A percentile compares a stretch with the other conserved stretches of the same genome.
Conservation (phyloP, 2,113 vertebrate species). For the Orcinus orca region DNA sequence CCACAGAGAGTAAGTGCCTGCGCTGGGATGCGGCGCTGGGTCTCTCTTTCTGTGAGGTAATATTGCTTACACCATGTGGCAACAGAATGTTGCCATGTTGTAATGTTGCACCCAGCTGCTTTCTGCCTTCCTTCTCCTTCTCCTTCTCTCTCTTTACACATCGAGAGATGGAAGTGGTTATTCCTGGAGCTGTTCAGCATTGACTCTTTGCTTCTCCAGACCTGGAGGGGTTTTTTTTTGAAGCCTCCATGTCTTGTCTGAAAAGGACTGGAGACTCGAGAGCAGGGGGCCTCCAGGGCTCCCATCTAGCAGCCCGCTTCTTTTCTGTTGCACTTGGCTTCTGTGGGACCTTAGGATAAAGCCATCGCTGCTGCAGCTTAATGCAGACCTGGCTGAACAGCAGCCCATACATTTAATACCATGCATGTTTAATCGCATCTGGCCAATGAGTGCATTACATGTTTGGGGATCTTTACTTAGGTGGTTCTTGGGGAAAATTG, state of each 20-base stretch:
- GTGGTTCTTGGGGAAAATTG: slow-evolving; percentile 68
- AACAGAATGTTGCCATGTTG: rapidly evolving
- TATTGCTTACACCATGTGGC: no score
- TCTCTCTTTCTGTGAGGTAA: not conserved
- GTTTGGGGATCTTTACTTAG: slow-evolving; percentile 53
- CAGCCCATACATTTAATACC: not conserved
- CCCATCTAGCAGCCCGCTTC: not conserved
- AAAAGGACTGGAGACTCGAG: not conserved
- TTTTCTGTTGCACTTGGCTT: not conserved
- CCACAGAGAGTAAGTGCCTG: not conserved
- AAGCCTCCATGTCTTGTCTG: not conserved
- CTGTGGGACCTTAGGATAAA: not conserved
- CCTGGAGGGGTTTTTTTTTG: not conserved
- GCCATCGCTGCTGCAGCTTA: not conserved
- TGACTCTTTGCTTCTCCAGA: not conserved
- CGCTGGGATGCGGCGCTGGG: not conserved
- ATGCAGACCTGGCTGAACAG: not conserved
- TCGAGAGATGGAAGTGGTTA: not conserved
- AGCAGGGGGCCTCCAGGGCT: not conserved
- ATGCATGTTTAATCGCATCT: slow-evolving; percentile 42
- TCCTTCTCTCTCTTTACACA: not conserved
- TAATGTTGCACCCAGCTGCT: not conserved
- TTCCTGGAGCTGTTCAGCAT: not conserved
- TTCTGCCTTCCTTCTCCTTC: not conserved
- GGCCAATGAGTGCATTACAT: slow-evolving; percentile 1